Evolutionary conservation across 2,888 invertebrate genomes (phyloP), one percentile per base, ranked within the genome.

Genomic region (Coelogynopora nodosa): DNA sequence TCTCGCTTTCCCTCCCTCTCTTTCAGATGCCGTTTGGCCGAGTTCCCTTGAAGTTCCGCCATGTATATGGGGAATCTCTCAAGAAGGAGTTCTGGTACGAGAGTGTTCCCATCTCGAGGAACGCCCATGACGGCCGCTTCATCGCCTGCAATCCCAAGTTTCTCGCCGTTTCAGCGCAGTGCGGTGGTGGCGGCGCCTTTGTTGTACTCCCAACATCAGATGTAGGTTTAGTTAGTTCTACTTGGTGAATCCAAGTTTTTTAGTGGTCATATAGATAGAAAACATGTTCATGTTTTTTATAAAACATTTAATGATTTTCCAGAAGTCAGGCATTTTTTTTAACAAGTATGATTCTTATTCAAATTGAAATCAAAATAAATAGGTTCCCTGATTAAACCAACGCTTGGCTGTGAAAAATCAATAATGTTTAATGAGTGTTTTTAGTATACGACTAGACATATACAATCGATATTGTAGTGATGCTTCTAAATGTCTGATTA

Each of bases 201-300:
- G 96, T 97, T 92, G 97, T 97, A 88, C 94, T 97, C 90, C 97
- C 97, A 88, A 95, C 96, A 90, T 96, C 95, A 92, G 96, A 96
- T 95, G 96, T 96, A 92, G 91, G 91, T 86, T 85, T n/a, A n/a
- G n/a, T n/a, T n/a, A n/a, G n/a, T n/a, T n/a, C n/a, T n/a, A n/a
- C n/a, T n/a, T n/a, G 86, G 80, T 86, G 87, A 2, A 84, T 27
- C 30, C 67, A 81, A 67, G 80, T 87, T 87, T 28, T 84, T 49
- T 30, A 23, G 31, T 26, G 31, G 27, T 81, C 13, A 30, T 83
- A 1, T 86, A 18, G 86, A 67, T 86, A 28, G n/a, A n/a, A n/a
- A n/a, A n/a, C n/a, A n/a, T n/a, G n/a, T n/a, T n/a, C n/a, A n/a
- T n/a, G n/a, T n/a, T n/a, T n/a, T n/a, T n/a, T n/a, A n/a, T n/a